Evolutionary conservation across 2,888 invertebrate species (phyloP).

Genomic region (Calameuta idolon): DNA sequence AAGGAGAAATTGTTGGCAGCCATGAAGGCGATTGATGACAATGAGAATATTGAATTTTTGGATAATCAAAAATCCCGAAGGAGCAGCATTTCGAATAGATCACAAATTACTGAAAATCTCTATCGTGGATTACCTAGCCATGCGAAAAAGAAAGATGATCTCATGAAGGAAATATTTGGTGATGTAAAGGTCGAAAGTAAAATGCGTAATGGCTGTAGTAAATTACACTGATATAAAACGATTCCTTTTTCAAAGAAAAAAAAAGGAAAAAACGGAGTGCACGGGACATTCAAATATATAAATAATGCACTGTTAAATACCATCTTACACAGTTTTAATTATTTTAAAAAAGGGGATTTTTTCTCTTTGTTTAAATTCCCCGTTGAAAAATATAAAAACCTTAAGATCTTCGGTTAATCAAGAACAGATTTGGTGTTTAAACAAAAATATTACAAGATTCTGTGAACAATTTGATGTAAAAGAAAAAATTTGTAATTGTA

Average conservation of each 20-base stretch:
- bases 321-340: not conserved
- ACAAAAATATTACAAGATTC: not conserved
- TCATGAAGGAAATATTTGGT: constrained; percentile 54
- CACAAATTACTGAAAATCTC: constrained; percentile 59
- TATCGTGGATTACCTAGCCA: constrained; percentile 57
- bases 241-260: not conserved
- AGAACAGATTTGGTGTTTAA: not conserved
- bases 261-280: not conserved
- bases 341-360: not conserved
- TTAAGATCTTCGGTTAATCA: not conserved
- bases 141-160: constrained; percentile 50
- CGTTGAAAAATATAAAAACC: too few species aligned
- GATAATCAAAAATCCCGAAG: constrained; percentile 40
- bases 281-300: not conserved
- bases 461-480: not conserved
- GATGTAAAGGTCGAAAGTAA: constrained; percentile 48
- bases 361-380: too few species aligned
- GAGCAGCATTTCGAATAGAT: constrained; percentile 36
- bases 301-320: not conserved
- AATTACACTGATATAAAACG: constrained; percentile 40
- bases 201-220: constrained; percentile 44
- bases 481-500: not conserved
- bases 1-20: constrained; percentile 74
- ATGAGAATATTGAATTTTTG: constrained; percentile 58
- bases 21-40: constrained; percentile 74